Evolutionary conservation across 37 sponge, comb jelly and placozoan genomes (phyloP), one percentile per base, ranked within the genome.

Genomic region (Eunapius fragilis): DNA sequence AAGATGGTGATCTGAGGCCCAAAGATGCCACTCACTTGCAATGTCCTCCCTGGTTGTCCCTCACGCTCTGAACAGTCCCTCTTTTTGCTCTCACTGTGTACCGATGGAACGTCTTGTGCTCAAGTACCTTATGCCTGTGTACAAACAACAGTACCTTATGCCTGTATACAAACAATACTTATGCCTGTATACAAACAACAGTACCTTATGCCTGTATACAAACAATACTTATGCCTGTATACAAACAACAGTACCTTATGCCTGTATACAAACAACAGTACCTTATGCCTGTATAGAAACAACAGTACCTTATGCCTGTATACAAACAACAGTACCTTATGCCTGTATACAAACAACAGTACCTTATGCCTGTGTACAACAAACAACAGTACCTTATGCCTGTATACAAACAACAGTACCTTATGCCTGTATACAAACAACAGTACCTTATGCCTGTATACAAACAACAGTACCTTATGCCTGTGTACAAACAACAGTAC

Each of bases 51-150:
- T 94, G 90, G 27, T 80, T 69, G 69, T 98, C 98, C 32, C 93
- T 87, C 9, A 88, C 78, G 33, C 93, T 92, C 84, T 98, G 98
- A 26, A 85, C 77, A 24, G 98, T 96, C 13, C 98, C 98, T 71
- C 96, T 91, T 72, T 98, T 98, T 23, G 98, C 98, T 25, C 98
- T 79, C 69, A 96, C 96, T 24, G 95, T 94, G 86, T 98, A 98
- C 30, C 98, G 94, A 88, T 98, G 98, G 79, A 93, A 98, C 27
- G 98, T 98, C 91, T 98, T 98, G 85, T 98, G 98, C n/a, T 71
- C 87, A 30, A 92, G 27, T 9, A 89, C 80, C 26, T 27, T 58
- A 26, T 70, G 19, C 25, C 94, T 91, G 74, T 28, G 80, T 30
- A 75, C 3, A 5, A 17, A 10, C 37, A 19, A 4, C n/a, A 31